phyloP scores from a whole-genome alignment of 2,113 vertebrate species.

The Rhinolophus sinicus region DNA sequence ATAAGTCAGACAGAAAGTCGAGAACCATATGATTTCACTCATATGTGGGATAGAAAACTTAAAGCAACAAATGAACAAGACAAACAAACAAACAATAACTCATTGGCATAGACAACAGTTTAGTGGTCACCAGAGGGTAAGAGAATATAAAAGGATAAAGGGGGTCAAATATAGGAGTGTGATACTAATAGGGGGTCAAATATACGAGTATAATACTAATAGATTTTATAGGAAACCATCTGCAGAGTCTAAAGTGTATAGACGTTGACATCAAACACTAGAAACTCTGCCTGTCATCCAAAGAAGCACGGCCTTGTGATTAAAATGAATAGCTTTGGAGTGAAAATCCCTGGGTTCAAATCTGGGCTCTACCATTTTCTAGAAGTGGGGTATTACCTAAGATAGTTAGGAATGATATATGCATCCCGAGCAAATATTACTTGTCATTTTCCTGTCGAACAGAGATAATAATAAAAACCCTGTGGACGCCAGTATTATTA shows the following conservation, averaged over 20 bases:
- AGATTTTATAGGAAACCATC: neutral
- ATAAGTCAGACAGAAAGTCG: too few species aligned
- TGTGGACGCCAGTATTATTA: accelerated
- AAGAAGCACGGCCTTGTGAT: neutral
- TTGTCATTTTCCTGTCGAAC: neutral
- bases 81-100: too few species aligned
- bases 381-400: neutral
- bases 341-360: neutral
- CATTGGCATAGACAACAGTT: too few species aligned
- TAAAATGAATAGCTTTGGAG: neutral
- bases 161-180: too few species aligned
- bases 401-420: accelerated
- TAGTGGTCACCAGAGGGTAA: too few species aligned
- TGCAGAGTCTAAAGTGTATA: neutral
- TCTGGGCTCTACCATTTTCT: neutral
- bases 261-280: neutral
- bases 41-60: too few species aligned
- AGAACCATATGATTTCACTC: too few species aligned
- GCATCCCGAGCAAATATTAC: neutral
- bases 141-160: too few species aligned
- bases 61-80: too few species aligned
- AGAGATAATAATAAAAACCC: neutral
- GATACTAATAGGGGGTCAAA: too few species aligned
- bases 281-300: neutral
- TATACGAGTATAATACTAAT: too few species aligned